Base-by-base conservation (phyloP, 2,113 vertebrate species). In the Formicarius rufipectus region DNA sequence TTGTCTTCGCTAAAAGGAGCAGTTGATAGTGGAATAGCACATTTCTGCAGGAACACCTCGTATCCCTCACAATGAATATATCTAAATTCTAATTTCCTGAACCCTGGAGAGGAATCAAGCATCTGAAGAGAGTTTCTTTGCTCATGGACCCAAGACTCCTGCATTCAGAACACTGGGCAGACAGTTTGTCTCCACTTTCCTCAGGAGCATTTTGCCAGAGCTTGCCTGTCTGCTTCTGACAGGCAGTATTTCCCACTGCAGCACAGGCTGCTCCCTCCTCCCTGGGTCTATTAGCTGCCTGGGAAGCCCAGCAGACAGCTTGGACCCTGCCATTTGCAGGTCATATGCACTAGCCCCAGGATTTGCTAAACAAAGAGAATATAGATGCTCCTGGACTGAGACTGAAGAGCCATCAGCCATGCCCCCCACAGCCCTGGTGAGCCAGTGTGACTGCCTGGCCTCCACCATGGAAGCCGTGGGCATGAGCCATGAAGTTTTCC, bases 121-220 rank as follows among this genome's bases (percentile, higher is more conserved):
- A 3, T 81, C 64, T 15, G 1, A 90, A 91, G 67, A 87, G 52
- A 90, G 8, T 93, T 94, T 92, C 91, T 84, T 71, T 84, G 83
- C 80, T 93, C 58, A 17, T 0, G 0, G 58, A 66, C 76, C 94
- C 91, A 96, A 91, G 90, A 77, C 80, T 74, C 53, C 31, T 79
- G 79, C 2, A 7, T 87, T 95, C 89, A 62, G 83, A 6, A 1
- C 2, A 11, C 80, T 2, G 91, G 77, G 91, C 89, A 96, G 96
- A 94, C 96, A 92, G 80, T 90, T 95, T 87, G 96, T 97, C 95
- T 96, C 94, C 22, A 12, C 84, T 91, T 76, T 95, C 64, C 42
- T 80, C 0, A 1, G 74, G 69, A 87, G 31, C 0, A 0, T 0
- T 0, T 73, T 89, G 83, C 94, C 95, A 90, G 92, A 92, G 55